A percentile compares a stretch with the other conserved stretches of the same genome.
Conservation (phyloP, 2,797 vertebrate species). For the Sylvilagus floridanus region DNA sequence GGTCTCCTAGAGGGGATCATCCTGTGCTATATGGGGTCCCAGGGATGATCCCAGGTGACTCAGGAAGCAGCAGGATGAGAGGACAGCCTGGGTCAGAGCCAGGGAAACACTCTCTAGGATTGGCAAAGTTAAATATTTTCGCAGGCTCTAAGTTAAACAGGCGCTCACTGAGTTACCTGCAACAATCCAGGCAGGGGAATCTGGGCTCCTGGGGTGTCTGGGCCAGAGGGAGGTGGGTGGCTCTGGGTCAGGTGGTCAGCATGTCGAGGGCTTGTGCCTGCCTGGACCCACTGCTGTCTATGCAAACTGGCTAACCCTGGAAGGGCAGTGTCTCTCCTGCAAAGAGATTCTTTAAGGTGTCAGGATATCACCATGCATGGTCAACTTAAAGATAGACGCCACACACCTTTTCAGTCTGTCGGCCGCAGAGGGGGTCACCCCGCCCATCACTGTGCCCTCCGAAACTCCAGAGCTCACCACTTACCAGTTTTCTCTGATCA, state of each 20-base stretch:
- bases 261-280: neutral
- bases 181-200: neutral
- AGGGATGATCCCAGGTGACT: neutral
- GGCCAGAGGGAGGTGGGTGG: neutral
- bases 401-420: neutral
- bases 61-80: neutral
- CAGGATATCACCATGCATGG: neutral
- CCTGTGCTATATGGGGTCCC: fast-evolving
- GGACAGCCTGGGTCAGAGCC: neutral
- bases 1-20: neutral
- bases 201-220: neutral
- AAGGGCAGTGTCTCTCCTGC: neutral
- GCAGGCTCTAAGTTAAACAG: neutral
- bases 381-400: neutral
- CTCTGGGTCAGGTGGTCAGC: neutral
- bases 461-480: neutral
- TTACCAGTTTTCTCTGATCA: neutral
- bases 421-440: neutral
- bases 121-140: neutral
- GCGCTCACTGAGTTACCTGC: neutral
- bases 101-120: neutral
- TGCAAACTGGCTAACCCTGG: neutral
- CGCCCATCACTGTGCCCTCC: neutral
- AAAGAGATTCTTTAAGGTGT: neutral
- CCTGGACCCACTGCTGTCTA: neutral